These are phyloP conservation scores for Gnathonemus echidnorhynchus DNA, from an alignment of 2,113 vertebrate genomes.

Conservation along the genomic window DNA sequence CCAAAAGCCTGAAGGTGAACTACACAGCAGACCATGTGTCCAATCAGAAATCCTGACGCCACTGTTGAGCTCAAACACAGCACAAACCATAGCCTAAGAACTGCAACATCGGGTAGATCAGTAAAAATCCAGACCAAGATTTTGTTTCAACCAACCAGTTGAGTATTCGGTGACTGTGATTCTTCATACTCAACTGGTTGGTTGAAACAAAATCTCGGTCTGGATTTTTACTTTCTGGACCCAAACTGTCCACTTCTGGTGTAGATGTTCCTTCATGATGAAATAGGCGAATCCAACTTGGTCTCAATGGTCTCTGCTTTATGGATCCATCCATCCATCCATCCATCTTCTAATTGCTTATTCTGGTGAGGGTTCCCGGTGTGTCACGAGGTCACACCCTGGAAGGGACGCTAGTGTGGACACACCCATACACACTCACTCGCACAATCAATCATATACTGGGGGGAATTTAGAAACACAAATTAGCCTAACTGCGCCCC, in stretches of 20 bases:
- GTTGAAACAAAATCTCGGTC: too few species aligned
- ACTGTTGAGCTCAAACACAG: not conserved
- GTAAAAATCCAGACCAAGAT: too few species aligned
- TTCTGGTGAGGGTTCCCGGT: not conserved
- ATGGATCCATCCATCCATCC: not conserved
- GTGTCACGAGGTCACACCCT: not conserved
- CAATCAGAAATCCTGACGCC: not conserved
- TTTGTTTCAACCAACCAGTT: too few species aligned
- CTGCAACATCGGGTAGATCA: not conserved
- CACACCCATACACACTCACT: not conserved
- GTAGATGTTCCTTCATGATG: not conserved
- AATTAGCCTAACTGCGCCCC: not conserved
- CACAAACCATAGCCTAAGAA: not conserved
- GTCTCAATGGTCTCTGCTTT: not conserved
- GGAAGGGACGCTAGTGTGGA: not conserved
- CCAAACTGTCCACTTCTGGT: not conserved
- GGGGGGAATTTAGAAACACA: not conserved
- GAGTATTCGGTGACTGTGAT: too few species aligned
- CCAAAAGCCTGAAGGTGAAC: not conserved
- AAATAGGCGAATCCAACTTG: not conserved
- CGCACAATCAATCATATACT: not conserved
- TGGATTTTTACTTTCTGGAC: too few species aligned
- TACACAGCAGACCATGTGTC: not conserved
- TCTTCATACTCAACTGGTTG: too few species aligned
- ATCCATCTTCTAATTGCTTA: not conserved